phyloP scores from a whole-genome alignment of 1,140 invertebrate genomes.

The Drosophila ficusphila region DNA sequence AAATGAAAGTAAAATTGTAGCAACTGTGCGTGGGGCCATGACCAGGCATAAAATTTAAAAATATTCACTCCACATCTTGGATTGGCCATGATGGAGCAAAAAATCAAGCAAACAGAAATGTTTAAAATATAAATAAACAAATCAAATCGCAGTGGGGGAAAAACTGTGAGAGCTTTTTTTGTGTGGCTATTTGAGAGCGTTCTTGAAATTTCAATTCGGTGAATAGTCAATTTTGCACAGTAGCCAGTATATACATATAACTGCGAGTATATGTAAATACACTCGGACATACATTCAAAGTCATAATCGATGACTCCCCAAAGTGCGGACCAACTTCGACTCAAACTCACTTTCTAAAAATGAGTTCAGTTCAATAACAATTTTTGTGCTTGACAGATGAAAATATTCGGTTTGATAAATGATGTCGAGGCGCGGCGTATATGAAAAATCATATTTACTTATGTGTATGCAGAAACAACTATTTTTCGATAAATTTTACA shows the following conservation, averaged over 20 bases:
- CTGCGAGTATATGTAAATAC: constrained; percentile 12
- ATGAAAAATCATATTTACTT: constrained; percentile 36
- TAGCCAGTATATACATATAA: constrained; percentile 36
- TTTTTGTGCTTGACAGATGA: constrained; percentile 60
- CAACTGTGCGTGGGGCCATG: constrained; percentile 60
- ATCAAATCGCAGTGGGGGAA: constrained; percentile 35
- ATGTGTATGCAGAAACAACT: constrained; percentile 30
- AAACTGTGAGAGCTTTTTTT: constrained; percentile 18
- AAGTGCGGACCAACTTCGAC: constrained; percentile 33
- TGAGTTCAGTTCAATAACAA: constrained; percentile 73
- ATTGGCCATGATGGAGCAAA: constrained; percentile 73
- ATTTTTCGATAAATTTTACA: constrained; percentile 73
- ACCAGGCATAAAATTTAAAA: constrained; percentile 48
- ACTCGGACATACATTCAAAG: constrained; percentile 39
- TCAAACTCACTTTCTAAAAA: constrained; percentile 75
- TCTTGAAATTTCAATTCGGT: constrained; percentile 72
- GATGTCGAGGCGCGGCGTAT: constrained; percentile 34
- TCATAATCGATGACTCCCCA: constrained; percentile 60
- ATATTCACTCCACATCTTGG: constrained; percentile 14
- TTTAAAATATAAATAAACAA: constrained; percentile 74
- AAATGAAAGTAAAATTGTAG: constrained; percentile 77
- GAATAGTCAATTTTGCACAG: constrained; percentile 69
- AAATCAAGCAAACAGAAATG: constrained; percentile 54
- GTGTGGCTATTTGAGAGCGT: constrained; percentile 45
- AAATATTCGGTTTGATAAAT: constrained; percentile 72